Evolutionary conservation across 2,113 vertebrate species (phyloP).

Genomic region (Balaeniceps rex): DNA sequence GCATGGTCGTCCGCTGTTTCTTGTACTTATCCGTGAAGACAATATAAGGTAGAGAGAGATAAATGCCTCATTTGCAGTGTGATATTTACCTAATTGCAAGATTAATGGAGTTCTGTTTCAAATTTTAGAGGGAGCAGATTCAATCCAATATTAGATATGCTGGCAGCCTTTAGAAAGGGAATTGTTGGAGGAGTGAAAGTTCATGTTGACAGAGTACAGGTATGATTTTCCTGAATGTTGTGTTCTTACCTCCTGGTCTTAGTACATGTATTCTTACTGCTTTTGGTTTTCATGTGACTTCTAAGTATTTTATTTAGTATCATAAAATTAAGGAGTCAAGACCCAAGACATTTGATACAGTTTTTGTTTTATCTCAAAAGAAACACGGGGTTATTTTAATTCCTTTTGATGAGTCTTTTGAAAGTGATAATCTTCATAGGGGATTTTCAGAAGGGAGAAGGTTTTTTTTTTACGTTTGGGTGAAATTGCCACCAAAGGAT

Average conservation of each 20-base stretch:
- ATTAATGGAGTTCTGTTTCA: background rate
- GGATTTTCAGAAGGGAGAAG: background rate
- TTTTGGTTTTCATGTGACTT: background rate
- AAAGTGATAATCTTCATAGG: background rate
- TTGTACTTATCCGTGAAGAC: conserved; percentile 95
- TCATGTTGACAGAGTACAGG: conserved; percentile 95
- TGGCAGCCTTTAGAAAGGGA: conserved; percentile 94
- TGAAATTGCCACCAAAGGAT: background rate
- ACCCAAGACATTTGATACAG: background rate
- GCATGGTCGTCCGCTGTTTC: conserved; percentile 92
- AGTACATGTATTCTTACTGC: background rate
- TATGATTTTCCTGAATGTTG: conserved; percentile 26
- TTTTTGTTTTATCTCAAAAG: background rate
- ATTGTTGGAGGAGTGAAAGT: conserved; percentile 94
- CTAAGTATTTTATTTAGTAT: background rate
- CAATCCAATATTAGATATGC: conserved; percentile 94
- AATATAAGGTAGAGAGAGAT: conserved; percentile 87
- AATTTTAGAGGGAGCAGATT: conserved; percentile 92
- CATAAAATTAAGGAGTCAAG: background rate
- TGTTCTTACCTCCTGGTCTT: background rate
- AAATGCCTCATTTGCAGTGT: background rate
- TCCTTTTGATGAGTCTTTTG: background rate
- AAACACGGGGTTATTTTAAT: background rate
- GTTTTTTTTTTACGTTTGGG: background rate
- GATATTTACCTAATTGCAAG: background rate